Base-by-base conservation (phyloP, 2,113 vertebrate genomes). In the Charadrius vociferus region DNA sequence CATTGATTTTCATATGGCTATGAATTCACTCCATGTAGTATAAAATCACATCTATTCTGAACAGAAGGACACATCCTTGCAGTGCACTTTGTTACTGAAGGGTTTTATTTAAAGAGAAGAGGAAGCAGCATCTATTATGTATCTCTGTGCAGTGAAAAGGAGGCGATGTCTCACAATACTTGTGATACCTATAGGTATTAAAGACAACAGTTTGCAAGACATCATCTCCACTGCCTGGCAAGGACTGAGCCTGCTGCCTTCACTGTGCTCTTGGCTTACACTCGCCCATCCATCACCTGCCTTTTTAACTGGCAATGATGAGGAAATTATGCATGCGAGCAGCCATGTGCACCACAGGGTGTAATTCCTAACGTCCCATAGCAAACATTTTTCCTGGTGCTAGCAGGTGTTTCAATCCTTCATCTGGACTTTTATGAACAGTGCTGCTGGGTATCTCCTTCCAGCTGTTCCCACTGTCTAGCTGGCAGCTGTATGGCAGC, bases 281-380 rank as follows among this genome's bases (percentile, higher is more conserved):
- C 36, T 56, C 63, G 43, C 86, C 72, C 90, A 89, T 97, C 77
- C 88, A 93, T 96, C 92, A 89, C 80, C 92, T 91, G 68, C 88
- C 94, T 86, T 67, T 94, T 93, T 80, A 78, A 50, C 86, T 75
- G 75, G 90, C 85, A 88, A 15, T 61, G 72, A 81, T 70, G 88
- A 93, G 67, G 85, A 72, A 71, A 96, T 81, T 18, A 39, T 59
- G 72, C 55, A 22, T 18, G 30, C 0, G 10, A 93, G 88, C 88
- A 88, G 79, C 88, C 90, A n/a, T 7, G 43, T 12, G 75, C 80
- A 78, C 90, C 55, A 18, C 92, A 9, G 92, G 92, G 55, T 90
- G 11, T 39, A 58, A 95, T 71, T 95, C 13, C 92, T 24, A 63
- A 32, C 1, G 0, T 88, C 92, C 95, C 94, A 74, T 19, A 81